Conservation (phyloP, 37 sponge, comb jelly and placozoan species). For the Hormiphora californensis region DNA sequence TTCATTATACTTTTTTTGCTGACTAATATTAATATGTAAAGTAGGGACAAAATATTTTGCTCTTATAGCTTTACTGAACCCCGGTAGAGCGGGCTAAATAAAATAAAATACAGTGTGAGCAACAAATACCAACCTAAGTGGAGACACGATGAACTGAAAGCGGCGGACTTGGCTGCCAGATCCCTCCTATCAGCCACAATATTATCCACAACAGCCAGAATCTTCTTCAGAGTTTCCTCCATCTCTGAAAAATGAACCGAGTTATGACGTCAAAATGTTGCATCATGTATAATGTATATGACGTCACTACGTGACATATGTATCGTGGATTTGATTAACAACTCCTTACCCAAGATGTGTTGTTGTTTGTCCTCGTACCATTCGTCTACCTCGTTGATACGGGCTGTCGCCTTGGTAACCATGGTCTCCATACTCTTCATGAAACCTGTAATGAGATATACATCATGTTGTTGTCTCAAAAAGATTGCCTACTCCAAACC, state of each 20-base stretch:
- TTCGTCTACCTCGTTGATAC: conserved; percentile 60
- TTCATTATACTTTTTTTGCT: too few species aligned
- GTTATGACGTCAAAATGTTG: background rate
- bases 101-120: background rate
- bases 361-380: conserved; percentile 94
- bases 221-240: conserved; percentile 81
- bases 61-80: too few species aligned
- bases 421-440: conserved; percentile 50
- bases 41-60: too few species aligned
- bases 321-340: too few species aligned
- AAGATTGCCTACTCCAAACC: too few species aligned
- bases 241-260: conserved; percentile 33
- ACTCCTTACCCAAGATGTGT: conserved; percentile 57
- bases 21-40: too few species aligned
- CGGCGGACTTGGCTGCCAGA: conserved; percentile 54
- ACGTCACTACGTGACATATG: too few species aligned
- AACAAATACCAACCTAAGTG: conserved; percentile 24
- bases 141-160: background rate
- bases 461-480: too few species aligned
- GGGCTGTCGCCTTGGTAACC: conserved; percentile 31
- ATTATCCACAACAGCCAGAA: conserved; percentile 69
- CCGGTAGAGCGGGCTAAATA: background rate
- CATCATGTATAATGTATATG: background rate
- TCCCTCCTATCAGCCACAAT: conserved; percentile 67
- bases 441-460: background rate